These are phyloP conservation scores for Elaphurus davidianus DNA, from an alignment of 2,113 vertebrate genomes.

Conservation along the genomic window DNA sequence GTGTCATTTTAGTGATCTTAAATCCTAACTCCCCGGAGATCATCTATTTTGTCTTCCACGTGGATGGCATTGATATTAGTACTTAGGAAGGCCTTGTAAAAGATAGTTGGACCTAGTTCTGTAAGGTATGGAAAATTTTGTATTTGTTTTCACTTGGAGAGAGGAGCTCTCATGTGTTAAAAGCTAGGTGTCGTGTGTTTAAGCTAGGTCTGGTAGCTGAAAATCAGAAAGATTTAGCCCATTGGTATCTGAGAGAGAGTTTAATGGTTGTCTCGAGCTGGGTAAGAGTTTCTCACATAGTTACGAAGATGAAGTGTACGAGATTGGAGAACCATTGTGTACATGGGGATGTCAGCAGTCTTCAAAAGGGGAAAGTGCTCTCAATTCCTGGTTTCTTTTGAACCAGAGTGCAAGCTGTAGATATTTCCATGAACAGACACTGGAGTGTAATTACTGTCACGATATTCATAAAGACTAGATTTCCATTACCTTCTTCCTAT, in stretches of 20 bases:
- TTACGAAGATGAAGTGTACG: not conserved
- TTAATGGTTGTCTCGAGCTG: not conserved
- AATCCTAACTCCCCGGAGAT: not conserved
- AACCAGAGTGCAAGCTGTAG: not conserved
- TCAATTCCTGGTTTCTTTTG: not conserved
- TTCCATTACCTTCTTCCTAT: slow-evolving; percentile 36
- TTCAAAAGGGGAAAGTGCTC: not conserved
- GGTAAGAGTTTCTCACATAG: not conserved
- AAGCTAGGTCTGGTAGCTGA: not conserved
- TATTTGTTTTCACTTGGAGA: not conserved
- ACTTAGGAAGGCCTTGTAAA: not conserved
- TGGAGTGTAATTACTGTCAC: slow-evolving; percentile 45
- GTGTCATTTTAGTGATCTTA: not conserved
- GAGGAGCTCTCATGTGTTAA: not conserved
- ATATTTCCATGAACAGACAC: slow-evolving; percentile 3
- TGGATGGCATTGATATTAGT: not conserved
- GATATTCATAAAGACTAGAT: slow-evolving; percentile 30
- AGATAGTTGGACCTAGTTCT: not conserved
- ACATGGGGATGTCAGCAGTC: not conserved
- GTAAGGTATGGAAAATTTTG: not conserved
- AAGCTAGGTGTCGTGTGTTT: not conserved
- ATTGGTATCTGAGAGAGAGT: not conserved
- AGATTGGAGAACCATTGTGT: not conserved
- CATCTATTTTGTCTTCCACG: not conserved
- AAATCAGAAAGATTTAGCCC: not conserved